These are phyloP conservation scores for Calcarius ornatus DNA, from an alignment of 2,113 vertebrate genomes.

Conservation along the genomic window DNA sequence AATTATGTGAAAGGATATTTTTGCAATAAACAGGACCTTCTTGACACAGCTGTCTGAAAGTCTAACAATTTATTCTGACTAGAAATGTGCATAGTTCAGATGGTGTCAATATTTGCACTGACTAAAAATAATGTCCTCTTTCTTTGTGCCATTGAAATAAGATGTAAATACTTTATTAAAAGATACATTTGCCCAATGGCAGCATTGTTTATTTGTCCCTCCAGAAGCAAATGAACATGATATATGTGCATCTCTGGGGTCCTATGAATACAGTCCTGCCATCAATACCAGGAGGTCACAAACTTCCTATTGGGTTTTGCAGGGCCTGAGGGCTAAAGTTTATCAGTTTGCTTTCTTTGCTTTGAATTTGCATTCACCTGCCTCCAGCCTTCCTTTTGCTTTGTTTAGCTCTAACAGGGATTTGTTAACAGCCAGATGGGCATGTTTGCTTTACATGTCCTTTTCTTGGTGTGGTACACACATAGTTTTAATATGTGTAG, in stretches of 20 bases:
- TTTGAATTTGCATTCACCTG: not conserved
- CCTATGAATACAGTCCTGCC: not conserved
- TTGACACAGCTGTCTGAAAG: not conserved
- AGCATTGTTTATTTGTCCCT: not conserved
- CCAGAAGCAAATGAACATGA: not conserved
- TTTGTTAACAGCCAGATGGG: not conserved
- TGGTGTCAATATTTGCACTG: not conserved
- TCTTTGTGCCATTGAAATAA: not conserved
- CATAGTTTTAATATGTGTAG: not conserved
- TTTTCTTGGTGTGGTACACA: not conserved
- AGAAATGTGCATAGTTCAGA: not conserved
- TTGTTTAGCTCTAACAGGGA: not conserved
- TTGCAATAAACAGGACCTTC: not conserved
- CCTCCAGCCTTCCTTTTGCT: not conserved
- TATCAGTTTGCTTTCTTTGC: not conserved
- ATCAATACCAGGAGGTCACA: not conserved
- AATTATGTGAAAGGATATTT: not conserved
- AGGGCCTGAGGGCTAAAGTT: not conserved
- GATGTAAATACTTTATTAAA: not conserved
- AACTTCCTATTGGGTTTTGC: not conserved
- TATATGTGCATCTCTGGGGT: too few species aligned
- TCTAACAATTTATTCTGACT: not conserved
- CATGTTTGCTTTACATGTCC: not conserved
- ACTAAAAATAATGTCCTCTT: not conserved
- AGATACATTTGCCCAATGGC: not conserved